Percentiles rank a stretch among this genome's conserved stretches.
Conservation (phyloP, 2,888 invertebrate genomes). For the Blomia tropicalis region DNA sequence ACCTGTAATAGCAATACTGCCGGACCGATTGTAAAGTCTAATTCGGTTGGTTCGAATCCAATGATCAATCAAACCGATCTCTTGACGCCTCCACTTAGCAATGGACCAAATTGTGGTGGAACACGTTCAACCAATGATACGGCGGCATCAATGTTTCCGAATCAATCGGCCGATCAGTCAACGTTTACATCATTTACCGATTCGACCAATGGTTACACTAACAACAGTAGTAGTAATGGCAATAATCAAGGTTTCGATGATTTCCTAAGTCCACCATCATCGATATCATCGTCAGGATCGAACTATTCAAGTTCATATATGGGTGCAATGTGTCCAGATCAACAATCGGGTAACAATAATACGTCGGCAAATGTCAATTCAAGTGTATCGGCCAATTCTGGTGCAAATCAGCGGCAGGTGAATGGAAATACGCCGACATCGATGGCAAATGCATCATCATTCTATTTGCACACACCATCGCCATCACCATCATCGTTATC, state of each 20-base stretch:
- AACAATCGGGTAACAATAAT: not conserved
- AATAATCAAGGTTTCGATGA: slow-evolving; percentile 9
- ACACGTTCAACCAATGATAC: not conserved
- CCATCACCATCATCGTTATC: slow-evolving; percentile 14
- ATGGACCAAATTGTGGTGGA: not conserved
- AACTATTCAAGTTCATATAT: not conserved
- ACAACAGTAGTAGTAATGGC: not conserved
- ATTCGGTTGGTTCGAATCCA: not conserved
- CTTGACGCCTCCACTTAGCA: slow-evolving; percentile 3
- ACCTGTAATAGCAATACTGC: not conserved
- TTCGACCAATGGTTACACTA: not conserved
- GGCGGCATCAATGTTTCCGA: not conserved
- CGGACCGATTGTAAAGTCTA: no score
- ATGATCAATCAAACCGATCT: not conserved
- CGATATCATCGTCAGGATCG: not conserved
- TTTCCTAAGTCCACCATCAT: slow-evolving; percentile 16
- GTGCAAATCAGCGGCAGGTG: not conserved
- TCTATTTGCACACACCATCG: slow-evolving; percentile 8
- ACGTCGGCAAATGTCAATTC: not conserved
- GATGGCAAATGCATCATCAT: slow-evolving; percentile 14
- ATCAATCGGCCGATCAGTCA: not conserved
- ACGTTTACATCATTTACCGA: not conserved
- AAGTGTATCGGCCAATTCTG: no score
- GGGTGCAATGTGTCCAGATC: not conserved
- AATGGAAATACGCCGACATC: not conserved